Conservation (phyloP, 2,888 invertebrate genomes). For the Himalopsyche japonica region DNA sequence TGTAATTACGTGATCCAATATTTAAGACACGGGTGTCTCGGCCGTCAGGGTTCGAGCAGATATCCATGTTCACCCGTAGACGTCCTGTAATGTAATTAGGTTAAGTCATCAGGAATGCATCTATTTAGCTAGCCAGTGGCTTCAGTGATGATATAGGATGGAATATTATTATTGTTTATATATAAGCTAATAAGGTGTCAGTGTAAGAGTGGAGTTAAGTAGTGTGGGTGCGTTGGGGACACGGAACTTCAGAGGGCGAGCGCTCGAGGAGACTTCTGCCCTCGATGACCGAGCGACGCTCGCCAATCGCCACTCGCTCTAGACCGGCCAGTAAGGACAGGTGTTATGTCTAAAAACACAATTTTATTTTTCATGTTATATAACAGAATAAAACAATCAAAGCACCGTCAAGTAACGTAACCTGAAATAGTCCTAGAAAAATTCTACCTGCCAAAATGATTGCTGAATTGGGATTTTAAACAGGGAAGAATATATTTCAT, state of each 20-base stretch:
- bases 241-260: not conserved
- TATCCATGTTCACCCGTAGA: not conserved
- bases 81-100: not conserved
- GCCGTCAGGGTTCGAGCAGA: not conserved
- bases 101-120: not conserved
- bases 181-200: slow-evolving; percentile 37
- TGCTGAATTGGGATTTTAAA: too few species aligned
- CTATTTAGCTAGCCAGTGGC: slow-evolving; percentile 17
- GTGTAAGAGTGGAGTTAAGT: slow-evolving; percentile 42
- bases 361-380: slow-evolving; percentile 18
- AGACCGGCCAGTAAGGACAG: slow-evolving; percentile 51
- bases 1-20: slow-evolving; percentile 23
- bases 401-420: not conserved
- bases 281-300: not conserved
- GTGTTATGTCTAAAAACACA: slow-evolving; percentile 59
- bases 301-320: not conserved
- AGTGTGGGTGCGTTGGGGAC: slow-evolving; percentile 48
- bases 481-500: too few species aligned
- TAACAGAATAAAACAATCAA: not conserved
- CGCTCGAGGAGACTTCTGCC: not conserved
- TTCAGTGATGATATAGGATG: slow-evolving; percentile 42
- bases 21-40: slow-evolving; percentile 12
- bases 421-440: not conserved
- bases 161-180: slow-evolving; percentile 44
- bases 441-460: too few species aligned